Conservation (phyloP, 2,113 vertebrate genomes). For the Orientallactaga bullata region DNA sequence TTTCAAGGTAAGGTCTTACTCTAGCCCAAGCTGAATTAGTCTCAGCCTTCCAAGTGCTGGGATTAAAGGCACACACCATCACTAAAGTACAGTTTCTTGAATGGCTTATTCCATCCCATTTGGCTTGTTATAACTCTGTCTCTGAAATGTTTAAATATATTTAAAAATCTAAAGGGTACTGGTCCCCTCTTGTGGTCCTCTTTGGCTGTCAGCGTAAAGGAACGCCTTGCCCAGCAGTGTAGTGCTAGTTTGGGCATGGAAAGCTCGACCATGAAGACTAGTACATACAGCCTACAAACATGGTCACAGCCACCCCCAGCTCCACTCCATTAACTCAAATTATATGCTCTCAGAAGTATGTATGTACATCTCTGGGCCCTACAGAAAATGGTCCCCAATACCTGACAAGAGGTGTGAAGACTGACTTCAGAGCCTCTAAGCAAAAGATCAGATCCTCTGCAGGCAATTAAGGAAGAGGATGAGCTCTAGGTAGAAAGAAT, state of each 20-base stretch:
- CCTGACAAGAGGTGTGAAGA: neutral
- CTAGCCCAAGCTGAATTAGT: too few species aligned
- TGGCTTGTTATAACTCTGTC: neutral
- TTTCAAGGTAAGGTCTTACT: too few species aligned
- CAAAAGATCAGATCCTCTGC: neutral
- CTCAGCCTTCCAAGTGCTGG: too few species aligned
- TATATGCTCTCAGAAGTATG: neutral
- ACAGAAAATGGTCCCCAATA: neutral
- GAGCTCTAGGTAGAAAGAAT: neutral
- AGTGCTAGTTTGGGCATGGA: too few species aligned
- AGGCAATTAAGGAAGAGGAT: slow-evolving; percentile 12
- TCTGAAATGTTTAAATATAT: neutral
- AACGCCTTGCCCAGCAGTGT: accelerated
- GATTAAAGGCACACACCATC: too few species aligned
- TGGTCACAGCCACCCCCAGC: neutral
- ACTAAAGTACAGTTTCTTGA: neutral
- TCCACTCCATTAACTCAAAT: neutral
- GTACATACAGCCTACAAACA: neutral
- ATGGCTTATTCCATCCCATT: neutral
- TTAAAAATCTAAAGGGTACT: neutral
- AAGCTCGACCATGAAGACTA: neutral
- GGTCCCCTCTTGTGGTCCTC: too few species aligned
- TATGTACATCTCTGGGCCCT: neutral
- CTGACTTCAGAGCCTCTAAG: neutral
- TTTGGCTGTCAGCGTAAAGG: neutral